Conservation (phyloP, 2,797 vertebrate species). For the Adrianichthys oophorus region DNA sequence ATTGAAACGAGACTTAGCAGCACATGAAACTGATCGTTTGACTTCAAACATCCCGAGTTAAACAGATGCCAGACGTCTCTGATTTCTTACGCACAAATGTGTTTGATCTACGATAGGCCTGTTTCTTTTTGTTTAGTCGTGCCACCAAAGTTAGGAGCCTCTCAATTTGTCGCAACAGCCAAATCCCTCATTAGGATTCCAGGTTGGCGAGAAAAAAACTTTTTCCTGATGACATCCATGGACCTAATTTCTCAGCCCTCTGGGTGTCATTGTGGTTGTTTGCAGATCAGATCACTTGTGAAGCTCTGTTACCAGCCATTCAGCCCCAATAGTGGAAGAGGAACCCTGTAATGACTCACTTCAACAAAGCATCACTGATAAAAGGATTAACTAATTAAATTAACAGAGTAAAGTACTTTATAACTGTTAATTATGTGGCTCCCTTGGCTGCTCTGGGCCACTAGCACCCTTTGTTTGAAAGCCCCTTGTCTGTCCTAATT, state of each 20-base stretch:
- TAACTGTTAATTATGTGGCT: constrained; percentile 85
- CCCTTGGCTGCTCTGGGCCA: constrained; percentile 80
- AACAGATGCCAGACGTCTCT: constrained; percentile 38
- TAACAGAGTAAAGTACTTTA: constrained; percentile 86
- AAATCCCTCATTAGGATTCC: neutral
- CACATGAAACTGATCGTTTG: constrained; percentile 46
- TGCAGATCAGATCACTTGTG: constrained; percentile 53
- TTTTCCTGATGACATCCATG: constrained; percentile 22
- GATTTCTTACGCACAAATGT: constrained; percentile 21
- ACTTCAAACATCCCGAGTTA: constrained; percentile 63
- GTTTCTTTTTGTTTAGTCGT: constrained; percentile 25
- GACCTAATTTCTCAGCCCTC: constrained; percentile 21
- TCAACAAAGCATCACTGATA: constrained; percentile 79
- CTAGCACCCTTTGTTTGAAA: constrained; percentile 84
- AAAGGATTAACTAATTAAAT: constrained; percentile 84
- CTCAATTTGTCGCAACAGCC: neutral
- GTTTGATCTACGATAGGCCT: constrained; percentile 37
- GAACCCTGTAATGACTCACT: constrained; percentile 69
- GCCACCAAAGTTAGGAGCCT: constrained; percentile 19
- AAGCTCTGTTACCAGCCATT: constrained; percentile 61
- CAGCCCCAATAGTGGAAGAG: constrained; percentile 58
- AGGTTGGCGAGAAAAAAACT: constrained; percentile 38
- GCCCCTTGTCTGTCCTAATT: constrained; percentile 86
- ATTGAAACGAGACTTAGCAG: constrained; percentile 44
- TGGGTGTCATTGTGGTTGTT: constrained; percentile 36